Conservation (phyloP, 2,888 invertebrate genomes). For the Alloplasta piceator region DNA sequence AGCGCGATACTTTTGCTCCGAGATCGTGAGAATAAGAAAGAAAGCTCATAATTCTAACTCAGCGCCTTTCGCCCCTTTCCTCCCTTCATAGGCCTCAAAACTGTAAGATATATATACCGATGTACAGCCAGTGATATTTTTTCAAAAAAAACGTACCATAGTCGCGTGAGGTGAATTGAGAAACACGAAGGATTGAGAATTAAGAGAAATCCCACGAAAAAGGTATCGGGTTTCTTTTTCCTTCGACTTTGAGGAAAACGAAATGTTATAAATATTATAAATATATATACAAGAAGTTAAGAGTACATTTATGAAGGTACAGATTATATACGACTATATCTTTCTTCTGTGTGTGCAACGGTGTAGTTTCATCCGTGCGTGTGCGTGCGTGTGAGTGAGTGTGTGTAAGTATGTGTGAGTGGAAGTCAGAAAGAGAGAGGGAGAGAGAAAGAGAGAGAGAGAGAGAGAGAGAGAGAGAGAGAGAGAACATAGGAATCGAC, state of each 20-base stretch:
- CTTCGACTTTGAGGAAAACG: slow-evolving; percentile 30
- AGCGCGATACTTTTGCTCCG: background rate
- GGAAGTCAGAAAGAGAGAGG: too few relatives aligned
- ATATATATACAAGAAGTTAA: slow-evolving; percentile 61
- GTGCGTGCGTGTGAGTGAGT: slow-evolving; percentile 28
- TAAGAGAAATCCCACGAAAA: background rate
- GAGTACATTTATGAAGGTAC: slow-evolving; percentile 57
- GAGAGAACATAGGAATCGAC: slow-evolving; percentile 5
- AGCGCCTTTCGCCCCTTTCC: background rate
- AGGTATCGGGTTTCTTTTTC: slow-evolving; percentile 34
- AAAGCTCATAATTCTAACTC: background rate
- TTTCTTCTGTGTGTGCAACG: slow-evolving; percentile 61
- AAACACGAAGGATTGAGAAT: slow-evolving; percentile 4
- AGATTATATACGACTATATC: slow-evolving; percentile 63
- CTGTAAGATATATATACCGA: slow-evolving; percentile 58
- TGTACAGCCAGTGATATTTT: slow-evolving; percentile 65
- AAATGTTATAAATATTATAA: slow-evolving; percentile 42
- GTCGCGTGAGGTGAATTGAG: slow-evolving; percentile 57
- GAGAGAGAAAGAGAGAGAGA: background rate
- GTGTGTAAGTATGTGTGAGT: slow-evolving; percentile 8
- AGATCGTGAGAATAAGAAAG: background rate
- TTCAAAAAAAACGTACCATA: slow-evolving; percentile 62
- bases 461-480: background rate
- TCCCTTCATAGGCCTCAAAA: slow-evolving; percentile 50
- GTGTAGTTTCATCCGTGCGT: slow-evolving; percentile 52